Conservation (phyloP, 2,797 vertebrate species). For the Tangara arthus region DNA sequence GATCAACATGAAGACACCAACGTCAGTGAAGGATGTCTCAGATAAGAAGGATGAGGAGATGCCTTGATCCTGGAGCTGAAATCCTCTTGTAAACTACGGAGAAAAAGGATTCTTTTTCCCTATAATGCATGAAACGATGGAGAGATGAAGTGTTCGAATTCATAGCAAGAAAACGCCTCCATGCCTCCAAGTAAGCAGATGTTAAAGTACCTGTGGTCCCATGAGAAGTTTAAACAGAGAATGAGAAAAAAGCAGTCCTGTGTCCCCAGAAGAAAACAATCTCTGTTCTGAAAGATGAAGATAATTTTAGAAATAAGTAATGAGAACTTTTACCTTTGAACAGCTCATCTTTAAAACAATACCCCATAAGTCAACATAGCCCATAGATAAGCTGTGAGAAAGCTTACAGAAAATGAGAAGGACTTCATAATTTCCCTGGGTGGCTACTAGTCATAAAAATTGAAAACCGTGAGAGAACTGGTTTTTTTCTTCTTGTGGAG, state of each 20-base stretch:
- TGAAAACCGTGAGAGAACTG: not conserved
- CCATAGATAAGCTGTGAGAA: not conserved
- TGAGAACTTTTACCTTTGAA: not conserved
- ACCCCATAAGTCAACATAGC: not conserved
- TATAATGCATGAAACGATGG: not conserved
- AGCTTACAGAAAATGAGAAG: not conserved
- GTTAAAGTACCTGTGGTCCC: not conserved
- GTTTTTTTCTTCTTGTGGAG: not conserved
- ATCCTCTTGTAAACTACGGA: not conserved
- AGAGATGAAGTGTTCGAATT: not conserved
- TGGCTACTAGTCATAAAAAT: not conserved
- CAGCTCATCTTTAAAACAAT: not conserved
- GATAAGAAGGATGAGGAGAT: not conserved
- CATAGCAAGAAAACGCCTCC: not conserved
- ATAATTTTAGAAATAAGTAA: not conserved
- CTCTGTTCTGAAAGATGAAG: not conserved
- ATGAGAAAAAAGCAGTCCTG: not conserved
- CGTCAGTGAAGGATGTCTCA: not conserved
- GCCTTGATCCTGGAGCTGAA: not conserved
- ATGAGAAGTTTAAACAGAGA: not conserved
- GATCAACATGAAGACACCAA: not conserved
- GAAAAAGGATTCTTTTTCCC: not conserved
- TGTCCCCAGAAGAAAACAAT: not conserved
- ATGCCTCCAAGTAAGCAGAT: not conserved
- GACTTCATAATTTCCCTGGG: not conserved